Percentiles rank a stretch among this genome's conserved stretches.
Evolutionary conservation across 2,113 vertebrate genomes (phyloP).

Genomic region (Strix uralensis): DNA sequence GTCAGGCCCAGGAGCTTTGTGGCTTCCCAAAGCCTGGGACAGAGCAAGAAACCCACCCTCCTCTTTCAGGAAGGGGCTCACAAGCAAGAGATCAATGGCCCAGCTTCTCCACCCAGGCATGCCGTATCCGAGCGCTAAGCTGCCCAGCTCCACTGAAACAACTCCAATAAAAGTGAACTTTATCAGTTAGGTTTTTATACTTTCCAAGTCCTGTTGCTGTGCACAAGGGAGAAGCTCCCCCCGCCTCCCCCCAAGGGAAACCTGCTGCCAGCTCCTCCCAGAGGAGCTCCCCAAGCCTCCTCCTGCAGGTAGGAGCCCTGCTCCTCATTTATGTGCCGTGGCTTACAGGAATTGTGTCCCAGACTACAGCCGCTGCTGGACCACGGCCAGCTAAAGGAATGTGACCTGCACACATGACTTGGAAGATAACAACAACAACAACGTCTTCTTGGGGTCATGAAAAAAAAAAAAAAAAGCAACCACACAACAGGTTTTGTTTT

Average conservation of each 20-base stretch:
- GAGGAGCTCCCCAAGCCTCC: neutral
- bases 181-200: fast-evolving
- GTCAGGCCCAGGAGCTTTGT: fast-evolving
- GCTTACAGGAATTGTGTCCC: neutral
- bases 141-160: neutral
- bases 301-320: neutral
- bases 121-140: fast-evolving
- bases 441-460: neutral
- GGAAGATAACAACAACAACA: neutral
- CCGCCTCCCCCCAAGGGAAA: fast-evolving
- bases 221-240: neutral
- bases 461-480: too few species aligned
- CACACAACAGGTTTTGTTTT: too few species aligned
- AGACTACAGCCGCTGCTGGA: neutral
- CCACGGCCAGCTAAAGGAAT: neutral
- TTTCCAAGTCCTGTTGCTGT: neutral
- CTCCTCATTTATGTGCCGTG: neutral
- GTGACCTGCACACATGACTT: neutral
- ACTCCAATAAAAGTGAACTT: neutral
- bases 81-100: fast-evolving
- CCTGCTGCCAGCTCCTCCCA: neutral
- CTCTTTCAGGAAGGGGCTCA: neutral
- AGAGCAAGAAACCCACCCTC: neutral
- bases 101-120: fast-evolving
- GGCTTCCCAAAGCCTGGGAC: neutral